Percentiles rank a stretch among this genome's conserved stretches.
phyloP scores from a whole-genome alignment of 2,113 vertebrate species.

The Bucco capensis region DNA sequence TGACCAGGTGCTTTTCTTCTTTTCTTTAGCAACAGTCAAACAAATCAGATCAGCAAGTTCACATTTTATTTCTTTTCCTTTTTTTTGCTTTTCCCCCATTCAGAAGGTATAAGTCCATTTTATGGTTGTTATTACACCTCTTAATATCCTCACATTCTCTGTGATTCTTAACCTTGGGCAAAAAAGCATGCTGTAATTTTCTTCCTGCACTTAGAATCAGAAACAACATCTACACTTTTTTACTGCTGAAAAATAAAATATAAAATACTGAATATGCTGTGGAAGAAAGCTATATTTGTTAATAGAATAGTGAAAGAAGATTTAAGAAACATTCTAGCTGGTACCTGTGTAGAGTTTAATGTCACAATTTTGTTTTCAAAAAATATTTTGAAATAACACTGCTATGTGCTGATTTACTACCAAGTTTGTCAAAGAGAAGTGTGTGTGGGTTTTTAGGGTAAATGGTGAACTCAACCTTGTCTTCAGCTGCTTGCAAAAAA shows the following conservation, averaged over 20 bases:
- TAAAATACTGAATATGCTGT: background rate
- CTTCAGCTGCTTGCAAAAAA: background rate
- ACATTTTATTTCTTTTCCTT: background rate
- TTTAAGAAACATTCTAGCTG: background rate
- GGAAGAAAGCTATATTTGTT: background rate
- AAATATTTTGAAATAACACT: background rate
- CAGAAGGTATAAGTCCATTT: constrained; percentile 35
- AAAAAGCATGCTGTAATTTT: constrained; percentile 12
- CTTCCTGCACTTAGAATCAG: background rate
- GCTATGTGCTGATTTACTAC: background rate
- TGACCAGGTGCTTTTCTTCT: background rate
- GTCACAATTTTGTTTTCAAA: background rate
- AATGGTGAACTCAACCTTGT: background rate
- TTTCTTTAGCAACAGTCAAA: background rate
- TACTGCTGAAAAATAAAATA: background rate
- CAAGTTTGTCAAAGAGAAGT: background rate
- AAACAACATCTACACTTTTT: background rate
- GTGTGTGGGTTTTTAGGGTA: background rate
- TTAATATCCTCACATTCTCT: background rate
- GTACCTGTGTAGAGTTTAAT: background rate
- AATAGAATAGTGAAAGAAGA: background rate
- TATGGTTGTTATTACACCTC: background rate
- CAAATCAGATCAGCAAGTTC: background rate
- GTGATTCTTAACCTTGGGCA: background rate
- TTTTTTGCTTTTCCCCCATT: background rate